Evolutionary conservation across 2,888 invertebrate genomes (phyloP).

Genomic region (Venusia cambrica): DNA sequence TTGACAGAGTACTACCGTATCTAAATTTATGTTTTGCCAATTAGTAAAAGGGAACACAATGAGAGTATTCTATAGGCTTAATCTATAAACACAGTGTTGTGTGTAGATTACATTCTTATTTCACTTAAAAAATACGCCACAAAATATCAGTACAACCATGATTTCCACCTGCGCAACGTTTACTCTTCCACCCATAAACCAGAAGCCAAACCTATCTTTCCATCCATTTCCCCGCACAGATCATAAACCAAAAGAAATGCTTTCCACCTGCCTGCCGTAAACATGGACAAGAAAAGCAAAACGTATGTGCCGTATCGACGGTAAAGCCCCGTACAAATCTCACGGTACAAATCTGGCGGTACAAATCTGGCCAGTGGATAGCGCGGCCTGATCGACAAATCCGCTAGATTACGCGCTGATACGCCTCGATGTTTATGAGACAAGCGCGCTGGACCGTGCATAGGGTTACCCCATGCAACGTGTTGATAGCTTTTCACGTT

Average conservation of each 20-base stretch:
- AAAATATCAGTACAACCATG: no score
- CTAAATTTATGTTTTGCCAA: no score
- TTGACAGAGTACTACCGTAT: no score
- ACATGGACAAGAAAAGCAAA: slow-evolving; percentile 74
- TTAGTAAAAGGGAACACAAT: no score
- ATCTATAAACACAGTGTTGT: no score
- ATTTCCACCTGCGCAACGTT: no score
- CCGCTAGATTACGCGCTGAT: slow-evolving; percentile 80
- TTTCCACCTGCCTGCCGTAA: slow-evolving; percentile 67
- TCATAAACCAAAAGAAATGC: slow-evolving; percentile 35
- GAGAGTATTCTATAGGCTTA: no score
- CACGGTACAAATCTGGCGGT: slow-evolving; percentile 75
- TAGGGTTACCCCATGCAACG: slow-evolving; percentile 47
- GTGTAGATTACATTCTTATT: no score
- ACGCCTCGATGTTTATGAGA: slow-evolving; percentile 78
- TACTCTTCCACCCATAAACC: background rate
- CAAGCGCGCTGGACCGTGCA: slow-evolving; percentile 55
- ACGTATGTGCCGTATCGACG: slow-evolving; percentile 70
- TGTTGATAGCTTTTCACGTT: background rate
- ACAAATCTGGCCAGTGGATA: slow-evolving; percentile 77
- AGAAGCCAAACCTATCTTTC: slow-evolving; percentile 19
- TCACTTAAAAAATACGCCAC: no score
- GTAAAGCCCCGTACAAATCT: slow-evolving; percentile 78
- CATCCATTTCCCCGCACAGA: slow-evolving; percentile 23
- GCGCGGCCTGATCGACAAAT: slow-evolving; percentile 80